Base-by-base conservation (phyloP, 1,140 invertebrate species). In the Musca vetustissima region DNA sequence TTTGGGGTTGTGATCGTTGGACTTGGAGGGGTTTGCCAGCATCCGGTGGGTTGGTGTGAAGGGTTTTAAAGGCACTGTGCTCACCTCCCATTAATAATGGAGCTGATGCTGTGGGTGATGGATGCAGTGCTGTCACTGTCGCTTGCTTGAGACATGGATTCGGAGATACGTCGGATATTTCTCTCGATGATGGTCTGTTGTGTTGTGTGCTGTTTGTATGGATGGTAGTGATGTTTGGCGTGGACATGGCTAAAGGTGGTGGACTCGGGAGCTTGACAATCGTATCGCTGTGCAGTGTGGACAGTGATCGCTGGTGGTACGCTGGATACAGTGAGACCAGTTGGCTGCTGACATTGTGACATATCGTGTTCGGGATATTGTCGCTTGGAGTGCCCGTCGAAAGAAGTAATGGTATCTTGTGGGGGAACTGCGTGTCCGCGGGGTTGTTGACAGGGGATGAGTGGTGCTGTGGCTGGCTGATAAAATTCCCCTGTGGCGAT, bases 1-100 rank as follows among this genome's bases (percentile, higher is more conserved):
- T 13, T 13, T 13, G 25, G 22, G 19, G 11, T 2, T 28, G 22
- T 7, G 24, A 57, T 2, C 17, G 53, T 28, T 21, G 13, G n/a
- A 21, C 28, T 7, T 14, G 2, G 9, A 55, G 7, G 24, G 19
- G 2, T 11, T 14, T 55, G 11, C 1, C 21, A 25, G 25, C 28
- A 32, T 19, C n/a, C 11, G 28, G 57, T 14, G 32, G 28, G 28
- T 11, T 17, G 3, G 19, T 21, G 28, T 36, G 17, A 25, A 61
- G 32, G 28, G 57, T 19, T 61, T 61, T 61, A 83, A 94, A 94
- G 1, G 93, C 93, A 79, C 91, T 93, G 86, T 93, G 91, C 85
- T 94, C 92, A 82, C 93, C 93, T 77, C 91, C 92, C 91, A 93
- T 93, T 79, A 76, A 83, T 83, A 83, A 83, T 83, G 81, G 81